Conservation (phyloP, 2,888 invertebrate genomes). For the Nineta flava region DNA sequence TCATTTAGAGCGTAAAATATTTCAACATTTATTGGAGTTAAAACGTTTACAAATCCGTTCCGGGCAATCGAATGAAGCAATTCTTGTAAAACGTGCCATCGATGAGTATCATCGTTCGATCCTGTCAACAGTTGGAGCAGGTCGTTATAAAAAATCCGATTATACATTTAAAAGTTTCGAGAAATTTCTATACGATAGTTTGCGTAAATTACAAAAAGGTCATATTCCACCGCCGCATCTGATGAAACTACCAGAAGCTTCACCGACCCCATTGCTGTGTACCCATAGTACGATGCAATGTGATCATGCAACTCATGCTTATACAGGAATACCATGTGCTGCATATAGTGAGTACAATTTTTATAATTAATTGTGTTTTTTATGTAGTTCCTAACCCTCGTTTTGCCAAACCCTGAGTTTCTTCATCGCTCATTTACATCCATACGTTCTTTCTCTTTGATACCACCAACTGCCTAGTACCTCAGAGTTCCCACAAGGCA, state of each 20-base stretch:
- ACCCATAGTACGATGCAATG: conserved; percentile 79
- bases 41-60: conserved; percentile 85
- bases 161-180: conserved; percentile 67
- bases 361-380: not conserved
- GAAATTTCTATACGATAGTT: conserved; percentile 73
- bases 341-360: conserved; percentile 57
- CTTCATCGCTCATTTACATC: no score
- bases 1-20: conserved; percentile 79
- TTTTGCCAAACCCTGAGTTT: no score
- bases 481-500: no score
- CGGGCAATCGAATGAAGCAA: conserved; percentile 73
- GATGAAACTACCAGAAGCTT: conserved; percentile 25
- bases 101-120: conserved; percentile 70
- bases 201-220: conserved; percentile 59
- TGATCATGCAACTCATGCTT: conserved; percentile 81
- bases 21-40: conserved; percentile 81
- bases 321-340: conserved; percentile 76
- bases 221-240: conserved; percentile 43
- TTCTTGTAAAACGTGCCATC: conserved; percentile 73
- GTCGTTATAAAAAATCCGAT: conserved; percentile 47
- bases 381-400: conserved; percentile 1
- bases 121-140: conserved; percentile 43
- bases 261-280: conserved; percentile 48
- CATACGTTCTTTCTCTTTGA: no score
- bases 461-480: no score